Conservation (phyloP, 2,888 invertebrate genomes). For the Nemurella pictetii region DNA sequence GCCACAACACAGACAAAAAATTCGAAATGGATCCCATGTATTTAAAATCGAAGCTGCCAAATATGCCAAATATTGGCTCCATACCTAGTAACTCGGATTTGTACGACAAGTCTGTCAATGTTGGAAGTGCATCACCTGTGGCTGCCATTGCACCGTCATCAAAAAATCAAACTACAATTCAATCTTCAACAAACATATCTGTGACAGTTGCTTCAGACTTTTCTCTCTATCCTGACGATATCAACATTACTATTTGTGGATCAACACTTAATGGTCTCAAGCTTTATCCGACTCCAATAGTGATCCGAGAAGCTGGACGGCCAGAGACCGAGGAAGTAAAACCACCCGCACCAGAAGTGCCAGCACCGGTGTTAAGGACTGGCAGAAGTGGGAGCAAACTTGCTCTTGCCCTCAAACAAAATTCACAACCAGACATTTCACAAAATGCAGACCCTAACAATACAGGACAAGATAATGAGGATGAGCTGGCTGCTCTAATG, state of each 20-base stretch:
- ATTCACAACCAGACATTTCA: background rate
- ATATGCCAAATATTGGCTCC: constrained; percentile 49
- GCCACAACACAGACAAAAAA: background rate
- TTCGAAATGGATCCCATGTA: background rate
- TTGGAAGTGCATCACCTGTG: background rate
- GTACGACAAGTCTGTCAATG: background rate
- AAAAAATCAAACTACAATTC: background rate
- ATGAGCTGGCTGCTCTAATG: constrained; percentile 62
- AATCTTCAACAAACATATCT: background rate
- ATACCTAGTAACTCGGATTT: constrained; percentile 45
- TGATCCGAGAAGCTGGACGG: background rate
- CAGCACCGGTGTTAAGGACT: background rate
- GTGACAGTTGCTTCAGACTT: background rate
- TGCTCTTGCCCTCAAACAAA: background rate
- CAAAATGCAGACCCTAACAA: background rate
- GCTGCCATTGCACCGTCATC: background rate
- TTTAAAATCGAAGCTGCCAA: constrained; percentile 43
- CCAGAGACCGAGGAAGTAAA: background rate
- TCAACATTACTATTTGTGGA: background rate
- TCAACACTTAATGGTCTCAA: background rate
- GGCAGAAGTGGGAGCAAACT: background rate
- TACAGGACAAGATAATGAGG: constrained; percentile 55
- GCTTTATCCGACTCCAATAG: background rate
- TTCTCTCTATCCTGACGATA: background rate
- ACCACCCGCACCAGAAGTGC: background rate